Evolutionary conservation across 30 jellyfish, hydroid and myxozoan genomes (phyloP).

Genomic region (Catostylus mosaicus): DNA sequence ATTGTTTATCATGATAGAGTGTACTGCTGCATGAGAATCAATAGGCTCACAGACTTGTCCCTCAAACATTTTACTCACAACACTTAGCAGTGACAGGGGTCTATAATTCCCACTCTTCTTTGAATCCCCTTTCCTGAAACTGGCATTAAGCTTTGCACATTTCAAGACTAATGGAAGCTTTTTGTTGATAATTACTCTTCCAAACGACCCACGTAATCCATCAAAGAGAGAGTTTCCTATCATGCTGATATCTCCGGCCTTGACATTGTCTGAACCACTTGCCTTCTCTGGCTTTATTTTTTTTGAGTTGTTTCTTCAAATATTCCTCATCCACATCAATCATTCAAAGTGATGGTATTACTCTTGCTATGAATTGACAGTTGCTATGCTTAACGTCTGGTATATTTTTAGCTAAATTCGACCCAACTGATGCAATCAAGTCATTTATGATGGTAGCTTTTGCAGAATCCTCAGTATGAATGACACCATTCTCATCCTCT

Average conservation of each 20-base stretch:
- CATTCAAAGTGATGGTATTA: too few species aligned
- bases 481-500: slow-evolving; percentile 12
- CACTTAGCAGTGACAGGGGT: slow-evolving; percentile 11
- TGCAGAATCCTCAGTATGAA: slow-evolving; percentile 8
- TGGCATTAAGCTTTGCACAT: slow-evolving; percentile 1
- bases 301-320: too few species aligned
- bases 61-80: slow-evolving; percentile 4
- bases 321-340: too few species aligned
- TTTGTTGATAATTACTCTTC: background rate
- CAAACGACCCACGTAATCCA: too few species aligned
- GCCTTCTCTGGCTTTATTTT: too few species aligned
- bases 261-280: too few species aligned
- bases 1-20: background rate
- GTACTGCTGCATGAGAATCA: background rate
- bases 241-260: too few species aligned
- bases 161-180: background rate
- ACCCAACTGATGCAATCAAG: slow-evolving; percentile 6
- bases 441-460: slow-evolving; percentile 12
- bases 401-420: background rate
- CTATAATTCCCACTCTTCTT: slow-evolving; percentile 7
- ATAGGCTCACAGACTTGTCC: slow-evolving; percentile 2
- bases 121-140: background rate
- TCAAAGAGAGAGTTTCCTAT: too few species aligned
- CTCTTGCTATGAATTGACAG: too few species aligned
- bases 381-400: too few species aligned